Evolutionary conservation across 1,140 invertebrate species (phyloP).

Genomic region (Drosophila kikkawai): DNA sequence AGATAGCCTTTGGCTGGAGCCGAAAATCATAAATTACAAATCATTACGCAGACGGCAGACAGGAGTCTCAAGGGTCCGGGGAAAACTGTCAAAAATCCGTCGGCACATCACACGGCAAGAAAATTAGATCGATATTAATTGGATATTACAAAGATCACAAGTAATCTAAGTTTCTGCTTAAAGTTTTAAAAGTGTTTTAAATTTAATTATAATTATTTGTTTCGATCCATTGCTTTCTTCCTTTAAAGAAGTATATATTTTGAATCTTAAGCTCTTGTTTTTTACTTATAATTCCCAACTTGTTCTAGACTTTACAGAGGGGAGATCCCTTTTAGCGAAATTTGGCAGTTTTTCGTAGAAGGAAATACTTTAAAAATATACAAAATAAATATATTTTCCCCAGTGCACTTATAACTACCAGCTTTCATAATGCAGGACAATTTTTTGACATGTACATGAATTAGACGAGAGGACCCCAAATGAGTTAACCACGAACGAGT

Average conservation of each 20-base stretch:
- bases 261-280: neutral
- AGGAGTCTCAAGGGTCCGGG: conserved; percentile 11
- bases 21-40: conserved; percentile 82
- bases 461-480: conserved; percentile 71
- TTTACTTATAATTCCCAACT: neutral
- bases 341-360: too few species aligned
- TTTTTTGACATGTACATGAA: conserved; percentile 83
- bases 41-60: conserved; percentile 66
- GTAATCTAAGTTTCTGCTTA: too few species aligned
- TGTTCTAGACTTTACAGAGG: too few species aligned
- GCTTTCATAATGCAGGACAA: conserved; percentile 62
- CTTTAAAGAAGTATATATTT: neutral
- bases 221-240: too few species aligned
- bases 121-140: neutral
- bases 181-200: too few species aligned
- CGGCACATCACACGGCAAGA: conserved; percentile 51
- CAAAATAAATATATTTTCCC: neutral
- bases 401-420: conserved; percentile 3
- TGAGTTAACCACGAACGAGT: conserved; percentile 60
- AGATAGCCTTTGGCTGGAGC: conserved; percentile 71
- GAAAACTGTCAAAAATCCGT: conserved; percentile 20
- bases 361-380: too few species aligned
- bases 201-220: too few species aligned
- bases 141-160: neutral
- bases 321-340: too few species aligned